Percentiles rank a stretch among this genome's conserved stretches.
These are phyloP conservation scores for Corythaixoides concolor DNA, from an alignment of 2,113 vertebrate genomes.

Conservation along the genomic window DNA sequence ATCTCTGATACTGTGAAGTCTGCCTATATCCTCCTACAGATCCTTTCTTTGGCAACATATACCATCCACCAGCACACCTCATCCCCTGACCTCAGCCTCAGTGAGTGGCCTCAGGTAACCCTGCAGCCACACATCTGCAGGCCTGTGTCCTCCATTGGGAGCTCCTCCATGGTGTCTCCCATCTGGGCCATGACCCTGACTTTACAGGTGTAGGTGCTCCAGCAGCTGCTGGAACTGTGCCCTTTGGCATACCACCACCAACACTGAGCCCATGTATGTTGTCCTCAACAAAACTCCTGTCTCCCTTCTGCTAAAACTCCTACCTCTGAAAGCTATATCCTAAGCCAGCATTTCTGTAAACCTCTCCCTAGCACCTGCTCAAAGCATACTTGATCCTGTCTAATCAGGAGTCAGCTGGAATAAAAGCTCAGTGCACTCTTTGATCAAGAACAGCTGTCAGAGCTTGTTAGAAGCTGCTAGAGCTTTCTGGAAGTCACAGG, in stretches of 20 bases:
- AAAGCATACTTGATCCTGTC: background rate
- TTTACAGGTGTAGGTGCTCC: background rate
- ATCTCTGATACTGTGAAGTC: background rate
- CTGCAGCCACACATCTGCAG: background rate
- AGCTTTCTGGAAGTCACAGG: background rate
- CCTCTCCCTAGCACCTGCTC: background rate
- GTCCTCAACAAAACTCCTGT: background rate
- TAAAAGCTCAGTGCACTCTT: background rate
- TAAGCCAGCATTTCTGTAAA: background rate
- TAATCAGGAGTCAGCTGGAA: background rate
- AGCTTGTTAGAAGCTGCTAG: background rate
- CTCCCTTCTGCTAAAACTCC: background rate
- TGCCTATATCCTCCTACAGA: background rate
- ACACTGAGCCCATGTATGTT: background rate
- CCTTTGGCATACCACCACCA: background rate
- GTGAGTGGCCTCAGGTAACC: background rate
- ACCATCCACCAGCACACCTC: background rate
- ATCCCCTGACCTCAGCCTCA: background rate
- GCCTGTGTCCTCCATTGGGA: background rate
- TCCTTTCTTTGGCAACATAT: background rate
- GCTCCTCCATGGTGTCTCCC: background rate
- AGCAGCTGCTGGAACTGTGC: background rate
- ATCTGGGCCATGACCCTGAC: background rate
- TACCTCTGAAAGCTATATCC: background rate
- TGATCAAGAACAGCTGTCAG: background rate